Conservation (phyloP, 1,140 invertebrate species). For the Drosophila nebulosa region DNA sequence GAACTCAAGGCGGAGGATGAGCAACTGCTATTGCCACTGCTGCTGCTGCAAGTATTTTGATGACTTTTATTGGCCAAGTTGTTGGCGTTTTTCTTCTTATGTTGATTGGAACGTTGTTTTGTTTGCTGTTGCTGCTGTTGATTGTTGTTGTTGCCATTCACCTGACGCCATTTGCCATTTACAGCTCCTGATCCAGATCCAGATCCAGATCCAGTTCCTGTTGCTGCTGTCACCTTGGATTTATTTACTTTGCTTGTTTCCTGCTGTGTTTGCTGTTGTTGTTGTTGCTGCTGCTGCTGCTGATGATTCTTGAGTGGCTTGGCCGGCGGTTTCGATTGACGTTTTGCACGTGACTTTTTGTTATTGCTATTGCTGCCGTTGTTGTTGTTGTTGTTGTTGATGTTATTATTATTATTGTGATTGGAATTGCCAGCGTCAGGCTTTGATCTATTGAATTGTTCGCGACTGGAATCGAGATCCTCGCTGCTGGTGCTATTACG, state of each 20-base stretch:
- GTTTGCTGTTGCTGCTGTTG: slow-evolving; percentile 11
- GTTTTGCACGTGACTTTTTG: slow-evolving; percentile 41
- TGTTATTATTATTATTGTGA: slow-evolving; percentile 6
- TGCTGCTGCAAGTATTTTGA: slow-evolving; percentile 6
- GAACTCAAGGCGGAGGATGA: slow-evolving; percentile 54
- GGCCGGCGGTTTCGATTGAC: slow-evolving; percentile 40
- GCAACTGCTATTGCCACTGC: neutral
- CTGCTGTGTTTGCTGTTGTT: slow-evolving; percentile 14
- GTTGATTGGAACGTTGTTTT: slow-evolving; percentile 15
- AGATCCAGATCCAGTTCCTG: neutral
- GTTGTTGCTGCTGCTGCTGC: slow-evolving; percentile 12
- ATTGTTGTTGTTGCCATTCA: slow-evolving; percentile 4
- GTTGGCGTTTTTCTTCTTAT: slow-evolving; percentile 24
- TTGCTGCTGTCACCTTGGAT: neutral
- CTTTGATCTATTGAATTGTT: slow-evolving; percentile 54
- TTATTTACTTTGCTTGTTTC: neutral
- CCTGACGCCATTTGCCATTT: slow-evolving; percentile 2
- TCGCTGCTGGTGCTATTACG: slow-evolving; percentile 77
- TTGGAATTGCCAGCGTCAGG: slow-evolving; percentile 3
- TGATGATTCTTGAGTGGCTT: slow-evolving; percentile 9
- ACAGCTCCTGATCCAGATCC: neutral
- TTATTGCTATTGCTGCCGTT: neutral
- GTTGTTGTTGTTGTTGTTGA: slow-evolving; percentile 3
- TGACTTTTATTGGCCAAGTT: slow-evolving; percentile 26
- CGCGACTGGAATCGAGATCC: slow-evolving; percentile 67